A percentile compares a stretch with the other conserved stretches of the same genome.
phyloP scores from a whole-genome alignment of 37 sponge, comb jelly and placozoan genomes.

The Oopsacas minuta region DNA sequence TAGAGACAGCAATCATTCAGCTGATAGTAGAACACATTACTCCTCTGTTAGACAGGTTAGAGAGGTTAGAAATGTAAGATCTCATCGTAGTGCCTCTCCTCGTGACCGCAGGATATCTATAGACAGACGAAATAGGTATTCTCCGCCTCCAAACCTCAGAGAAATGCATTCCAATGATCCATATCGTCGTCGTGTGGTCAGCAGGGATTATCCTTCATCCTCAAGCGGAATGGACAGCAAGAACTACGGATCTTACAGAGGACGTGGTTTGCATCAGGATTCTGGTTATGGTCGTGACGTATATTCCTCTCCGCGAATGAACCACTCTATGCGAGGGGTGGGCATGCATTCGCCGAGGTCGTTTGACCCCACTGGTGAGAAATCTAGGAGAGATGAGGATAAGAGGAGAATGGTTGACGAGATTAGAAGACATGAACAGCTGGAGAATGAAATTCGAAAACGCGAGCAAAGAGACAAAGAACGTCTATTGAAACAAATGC shows the following conservation, averaged over 20 bases:
- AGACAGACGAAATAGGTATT: not conserved
- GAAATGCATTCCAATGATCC: not conserved
- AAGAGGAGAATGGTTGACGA: conserved; percentile 16
- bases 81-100: not conserved
- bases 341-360: not conserved
- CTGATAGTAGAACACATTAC: not conserved
- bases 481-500: conserved; percentile 16
- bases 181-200: not conserved
- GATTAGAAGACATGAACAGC: not conserved
- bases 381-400: not conserved
- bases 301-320: not conserved
- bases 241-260: not conserved
- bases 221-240: not conserved
- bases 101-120: not conserved
- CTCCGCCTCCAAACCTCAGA: not conserved
- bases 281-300: not conserved
- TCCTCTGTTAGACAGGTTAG: not conserved
- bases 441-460: not conserved
- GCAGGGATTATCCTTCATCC: not conserved
- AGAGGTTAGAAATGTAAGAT: not conserved
- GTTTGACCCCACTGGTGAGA: not conserved
- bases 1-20: not conserved
- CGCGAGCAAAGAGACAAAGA: not conserved
- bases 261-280: not conserved
- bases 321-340: not conserved